These are phyloP conservation scores for Caenorhabditis japonica DNA, from an alignment of 2,888 invertebrate species.

Conservation along the genomic window DNA sequence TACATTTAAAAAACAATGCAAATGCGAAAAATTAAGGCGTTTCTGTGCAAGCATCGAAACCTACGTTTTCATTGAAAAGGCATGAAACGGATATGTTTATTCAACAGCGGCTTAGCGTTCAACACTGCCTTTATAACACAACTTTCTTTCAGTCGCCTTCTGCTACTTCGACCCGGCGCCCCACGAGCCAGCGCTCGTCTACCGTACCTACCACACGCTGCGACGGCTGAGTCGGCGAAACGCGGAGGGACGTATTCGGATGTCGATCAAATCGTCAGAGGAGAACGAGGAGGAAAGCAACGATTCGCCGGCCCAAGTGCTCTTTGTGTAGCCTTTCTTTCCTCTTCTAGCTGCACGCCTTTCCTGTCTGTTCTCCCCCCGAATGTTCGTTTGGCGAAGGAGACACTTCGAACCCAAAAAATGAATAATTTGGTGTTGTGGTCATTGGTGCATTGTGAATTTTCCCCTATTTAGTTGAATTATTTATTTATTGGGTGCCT, in stretches of 20 bases:
- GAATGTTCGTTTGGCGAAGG: not conserved
- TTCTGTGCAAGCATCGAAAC: no score
- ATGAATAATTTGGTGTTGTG: no score
- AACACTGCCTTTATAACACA: no score
- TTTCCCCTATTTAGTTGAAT: not conserved
- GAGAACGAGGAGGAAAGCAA: slow-evolving; percentile 53
- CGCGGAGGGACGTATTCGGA: slow-evolving; percentile 48
- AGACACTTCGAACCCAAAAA: no score
- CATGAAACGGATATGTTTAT: no score
- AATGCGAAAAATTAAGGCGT: no score
- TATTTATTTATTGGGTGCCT: not conserved
- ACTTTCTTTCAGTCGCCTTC: slow-evolving; percentile 66
- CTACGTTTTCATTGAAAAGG: no score
- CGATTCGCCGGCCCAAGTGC: slow-evolving; percentile 60
- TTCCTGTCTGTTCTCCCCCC: slow-evolving; percentile 7
- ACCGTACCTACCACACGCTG: slow-evolving; percentile 56
- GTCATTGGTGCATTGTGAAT: no score
- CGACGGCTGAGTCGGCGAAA: slow-evolving; percentile 49
- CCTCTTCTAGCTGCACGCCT: slow-evolving; percentile 21
- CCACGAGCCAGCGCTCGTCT: slow-evolving; percentile 56
- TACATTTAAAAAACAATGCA: no score
- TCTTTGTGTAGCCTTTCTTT: slow-evolving; percentile 51
- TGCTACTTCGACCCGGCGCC: slow-evolving; percentile 69
- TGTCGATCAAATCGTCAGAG: slow-evolving; percentile 59
- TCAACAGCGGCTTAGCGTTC: no score